Evolutionary conservation across 2,113 vertebrate genomes (phyloP).

Genomic region (Neogobius melanostomus): DNA sequence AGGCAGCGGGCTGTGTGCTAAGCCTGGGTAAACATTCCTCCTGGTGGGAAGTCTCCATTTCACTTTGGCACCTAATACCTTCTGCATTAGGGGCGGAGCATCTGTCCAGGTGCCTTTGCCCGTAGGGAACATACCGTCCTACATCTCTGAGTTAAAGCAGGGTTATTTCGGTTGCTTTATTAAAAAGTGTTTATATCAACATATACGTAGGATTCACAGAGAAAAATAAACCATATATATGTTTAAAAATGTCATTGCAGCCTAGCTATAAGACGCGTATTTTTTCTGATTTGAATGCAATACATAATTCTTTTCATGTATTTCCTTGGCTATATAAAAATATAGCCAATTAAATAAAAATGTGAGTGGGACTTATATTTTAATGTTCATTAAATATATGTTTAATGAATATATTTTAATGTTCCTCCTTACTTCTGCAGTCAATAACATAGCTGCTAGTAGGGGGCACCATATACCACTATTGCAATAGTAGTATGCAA

Average conservation of each 20-base stretch:
- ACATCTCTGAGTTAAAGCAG: slow-evolving; percentile 10
- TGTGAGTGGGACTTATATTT: too few relatives aligned
- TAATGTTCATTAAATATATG: too few relatives aligned
- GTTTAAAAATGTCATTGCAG: not conserved
- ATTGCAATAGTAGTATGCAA: too few relatives aligned
- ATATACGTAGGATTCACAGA: not conserved
- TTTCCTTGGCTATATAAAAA: too few relatives aligned
- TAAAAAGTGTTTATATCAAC: not conserved
- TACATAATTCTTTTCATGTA: too few relatives aligned
- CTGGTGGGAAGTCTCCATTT: slow-evolving; percentile 63
- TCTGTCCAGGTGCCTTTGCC: slow-evolving; percentile 38
- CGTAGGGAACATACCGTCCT: slow-evolving; percentile 18
- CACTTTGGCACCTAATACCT: slow-evolving; percentile 49
- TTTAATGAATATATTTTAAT: too few relatives aligned
- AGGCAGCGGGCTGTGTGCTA: slow-evolving; percentile 54
- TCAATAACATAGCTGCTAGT: too few relatives aligned
- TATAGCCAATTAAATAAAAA: too few relatives aligned
- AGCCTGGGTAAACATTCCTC: slow-evolving; percentile 68
- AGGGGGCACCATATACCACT: too few relatives aligned
- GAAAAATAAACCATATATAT: not conserved
- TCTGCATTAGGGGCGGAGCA: slow-evolving; percentile 41
- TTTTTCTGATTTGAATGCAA: too few relatives aligned
- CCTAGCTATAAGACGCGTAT: too few relatives aligned
- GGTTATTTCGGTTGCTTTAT: not conserved
- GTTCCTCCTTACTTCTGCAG: too few relatives aligned